Conservation (phyloP, 2,113 vertebrate genomes). For the Cynopterus brachyotis region DNA sequence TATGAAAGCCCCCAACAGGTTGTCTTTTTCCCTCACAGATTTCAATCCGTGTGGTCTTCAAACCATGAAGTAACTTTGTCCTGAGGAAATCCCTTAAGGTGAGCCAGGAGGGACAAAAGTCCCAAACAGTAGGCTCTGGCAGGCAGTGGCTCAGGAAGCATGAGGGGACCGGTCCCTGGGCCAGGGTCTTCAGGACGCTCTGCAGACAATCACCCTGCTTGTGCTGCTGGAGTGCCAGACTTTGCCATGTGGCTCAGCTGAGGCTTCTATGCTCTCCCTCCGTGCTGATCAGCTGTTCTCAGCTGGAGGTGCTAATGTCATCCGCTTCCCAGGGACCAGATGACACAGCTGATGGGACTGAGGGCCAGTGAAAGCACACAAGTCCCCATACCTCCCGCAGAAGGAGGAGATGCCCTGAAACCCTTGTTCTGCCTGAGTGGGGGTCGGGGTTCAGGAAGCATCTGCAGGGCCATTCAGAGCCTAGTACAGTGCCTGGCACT, state of each 20-base stretch:
- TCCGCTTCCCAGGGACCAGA: constrained; percentile 54
- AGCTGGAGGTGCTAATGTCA: constrained; percentile 69
- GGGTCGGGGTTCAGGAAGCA: too few relatives aligned
- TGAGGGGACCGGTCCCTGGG: background rate
- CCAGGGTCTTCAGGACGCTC: background rate
- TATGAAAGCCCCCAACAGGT: constrained; percentile 10
- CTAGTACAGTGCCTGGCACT: background rate
- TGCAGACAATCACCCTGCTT: background rate
- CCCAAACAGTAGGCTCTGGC: constrained; percentile 45
- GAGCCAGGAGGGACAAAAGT: background rate
- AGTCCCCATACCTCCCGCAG: background rate
- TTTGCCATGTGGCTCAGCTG: background rate
- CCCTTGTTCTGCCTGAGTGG: background rate
- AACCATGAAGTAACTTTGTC: background rate
- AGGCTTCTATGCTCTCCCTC: background rate
- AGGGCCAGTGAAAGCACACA: background rate
- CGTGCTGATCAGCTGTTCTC: constrained; percentile 50
- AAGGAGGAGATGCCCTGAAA: background rate
- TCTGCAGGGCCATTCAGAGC: background rate
- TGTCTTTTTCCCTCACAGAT: constrained; percentile 7
- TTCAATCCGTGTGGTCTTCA: constrained; percentile 61
- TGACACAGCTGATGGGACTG: constrained; percentile 61
- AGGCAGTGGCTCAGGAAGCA: background rate
- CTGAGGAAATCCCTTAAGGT: background rate
- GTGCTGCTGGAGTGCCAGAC: background rate